Percentiles rank a stretch among this genome's conserved stretches.
phyloP scores from a whole-genome alignment of 2,888 invertebrate genomes.

The Hydropsyche betteni region DNA sequence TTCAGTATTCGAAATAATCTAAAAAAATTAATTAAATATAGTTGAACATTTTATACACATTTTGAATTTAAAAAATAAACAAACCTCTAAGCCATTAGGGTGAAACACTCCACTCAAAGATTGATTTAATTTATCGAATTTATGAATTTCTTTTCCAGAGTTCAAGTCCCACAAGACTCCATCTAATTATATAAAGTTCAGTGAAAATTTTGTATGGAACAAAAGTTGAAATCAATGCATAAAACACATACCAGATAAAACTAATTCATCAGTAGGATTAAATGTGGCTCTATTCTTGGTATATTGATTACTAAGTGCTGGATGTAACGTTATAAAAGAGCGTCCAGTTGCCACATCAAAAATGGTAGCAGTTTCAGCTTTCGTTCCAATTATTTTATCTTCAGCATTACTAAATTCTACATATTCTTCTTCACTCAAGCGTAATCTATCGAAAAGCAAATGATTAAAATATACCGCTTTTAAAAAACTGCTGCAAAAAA shows the following conservation, averaged over 20 bases:
- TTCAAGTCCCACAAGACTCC: constrained; percentile 95
- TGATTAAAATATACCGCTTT: constrained; percentile 48
- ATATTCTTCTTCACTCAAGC: constrained; percentile 86
- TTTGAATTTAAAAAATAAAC: constrained; percentile 38
- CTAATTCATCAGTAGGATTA: constrained; percentile 91
- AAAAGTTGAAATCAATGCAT: not conserved
- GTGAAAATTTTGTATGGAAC: not conserved
- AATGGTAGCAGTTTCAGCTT: constrained; percentile 82
- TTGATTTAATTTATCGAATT: constrained; percentile 97
- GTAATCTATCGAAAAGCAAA: constrained; percentile 63
- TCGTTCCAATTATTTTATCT: constrained; percentile 90
- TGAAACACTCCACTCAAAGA: constrained; percentile 95
- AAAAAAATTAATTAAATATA: constrained; percentile 51
- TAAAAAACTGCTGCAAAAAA: not conserved
- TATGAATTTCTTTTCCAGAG: constrained; percentile 88
- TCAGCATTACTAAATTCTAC: constrained; percentile 92
- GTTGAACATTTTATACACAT: constrained; percentile 34
- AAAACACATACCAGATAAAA: constrained; percentile 73
- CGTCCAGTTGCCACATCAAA: constrained; percentile 88
- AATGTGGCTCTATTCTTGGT: constrained; percentile 94
- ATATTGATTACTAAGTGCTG: constrained; percentile 90
- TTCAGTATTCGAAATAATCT: constrained; percentile 96
- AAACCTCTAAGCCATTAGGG: constrained; percentile 91
- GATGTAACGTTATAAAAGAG: constrained; percentile 76
- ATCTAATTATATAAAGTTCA: constrained; percentile 64